These are phyloP conservation scores for Hymenochirus boettgeri DNA, from an alignment of 2,113 vertebrate species.

Conservation along the genomic window DNA sequence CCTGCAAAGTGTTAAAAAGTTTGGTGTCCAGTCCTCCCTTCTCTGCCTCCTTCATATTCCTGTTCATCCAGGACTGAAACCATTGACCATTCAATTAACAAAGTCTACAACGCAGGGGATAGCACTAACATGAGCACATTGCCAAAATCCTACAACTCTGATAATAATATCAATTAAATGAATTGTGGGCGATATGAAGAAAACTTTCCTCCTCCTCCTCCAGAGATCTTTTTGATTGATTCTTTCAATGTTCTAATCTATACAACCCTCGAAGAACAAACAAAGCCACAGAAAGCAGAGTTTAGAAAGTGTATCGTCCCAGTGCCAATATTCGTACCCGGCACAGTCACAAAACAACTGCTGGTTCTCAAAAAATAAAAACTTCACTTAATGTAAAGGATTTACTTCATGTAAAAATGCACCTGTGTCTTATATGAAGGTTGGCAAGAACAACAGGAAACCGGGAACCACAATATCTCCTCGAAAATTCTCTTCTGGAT, in stretches of 20 bases:
- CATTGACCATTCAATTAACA: conserved; percentile 59
- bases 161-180: no score
- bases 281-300: conserved; percentile 19
- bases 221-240: conserved; percentile 82
- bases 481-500: conserved; percentile 44
- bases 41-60: conserved; percentile 64
- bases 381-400: conserved; percentile 72
- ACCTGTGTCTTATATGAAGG: rapidly evolving
- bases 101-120: conserved; percentile 54
- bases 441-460: conserved; percentile 29
- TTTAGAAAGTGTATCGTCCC: conserved; percentile 25
- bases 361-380: conserved; percentile 70
- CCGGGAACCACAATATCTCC: not conserved
- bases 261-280: conserved; percentile 14
- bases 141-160: not conserved
- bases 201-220: conserved; percentile 80
- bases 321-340: conserved; percentile 13
- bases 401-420: conserved; percentile 72
- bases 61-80: conserved; percentile 55
- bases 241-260: conserved; percentile 60
- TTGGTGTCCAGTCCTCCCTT: conserved; percentile 78
- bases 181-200: conserved; percentile 60
- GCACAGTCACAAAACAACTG: conserved; percentile 52
- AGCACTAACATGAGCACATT: no score
- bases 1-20: conserved; percentile 70